These are phyloP conservation scores for Megaptera novaeangliae DNA, from an alignment of 2,113 vertebrate genomes.

Conservation along the genomic window DNA sequence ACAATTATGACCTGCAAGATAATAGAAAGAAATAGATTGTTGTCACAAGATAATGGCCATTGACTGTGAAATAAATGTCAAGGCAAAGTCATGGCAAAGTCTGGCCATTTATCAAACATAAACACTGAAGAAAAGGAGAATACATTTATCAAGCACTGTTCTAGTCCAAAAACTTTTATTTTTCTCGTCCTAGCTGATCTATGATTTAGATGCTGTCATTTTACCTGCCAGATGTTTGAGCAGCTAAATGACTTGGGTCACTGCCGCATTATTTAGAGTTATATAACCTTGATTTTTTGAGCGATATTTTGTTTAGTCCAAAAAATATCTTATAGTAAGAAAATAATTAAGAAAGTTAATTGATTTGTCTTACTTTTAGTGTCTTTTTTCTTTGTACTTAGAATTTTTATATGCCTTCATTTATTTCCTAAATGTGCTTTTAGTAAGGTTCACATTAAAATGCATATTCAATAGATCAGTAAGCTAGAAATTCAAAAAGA, in stretches of 20 bases:
- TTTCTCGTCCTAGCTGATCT: slow-evolving; percentile 17
- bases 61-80: slow-evolving; percentile 62
- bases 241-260: slow-evolving; percentile 8
- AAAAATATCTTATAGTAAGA: neutral
- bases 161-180: slow-evolving; percentile 9
- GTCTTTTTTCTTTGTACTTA: slow-evolving; percentile 20
- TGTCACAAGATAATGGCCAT: slow-evolving; percentile 23
- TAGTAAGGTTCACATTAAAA: neutral
- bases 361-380: neutral
- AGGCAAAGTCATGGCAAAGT: slow-evolving; percentile 52
- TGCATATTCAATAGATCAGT: neutral
- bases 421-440: neutral
- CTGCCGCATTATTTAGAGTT: neutral
- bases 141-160: slow-evolving; percentile 64
- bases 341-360: slow-evolving; percentile 12
- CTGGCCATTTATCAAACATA: slow-evolving; percentile 57
- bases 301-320: neutral
- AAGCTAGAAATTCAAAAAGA: neutral
- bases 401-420: neutral
- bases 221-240: slow-evolving; percentile 38
- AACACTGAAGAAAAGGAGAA: slow-evolving; percentile 27
- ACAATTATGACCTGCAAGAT: slow-evolving; percentile 38
- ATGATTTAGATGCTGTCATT: slow-evolving; percentile 65
- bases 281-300: slow-evolving; percentile 42
- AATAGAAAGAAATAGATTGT: slow-evolving; percentile 36